These are phyloP conservation scores for Noctua janthina DNA, from an alignment of 2,888 invertebrate genomes.

Conservation along the genomic window DNA sequence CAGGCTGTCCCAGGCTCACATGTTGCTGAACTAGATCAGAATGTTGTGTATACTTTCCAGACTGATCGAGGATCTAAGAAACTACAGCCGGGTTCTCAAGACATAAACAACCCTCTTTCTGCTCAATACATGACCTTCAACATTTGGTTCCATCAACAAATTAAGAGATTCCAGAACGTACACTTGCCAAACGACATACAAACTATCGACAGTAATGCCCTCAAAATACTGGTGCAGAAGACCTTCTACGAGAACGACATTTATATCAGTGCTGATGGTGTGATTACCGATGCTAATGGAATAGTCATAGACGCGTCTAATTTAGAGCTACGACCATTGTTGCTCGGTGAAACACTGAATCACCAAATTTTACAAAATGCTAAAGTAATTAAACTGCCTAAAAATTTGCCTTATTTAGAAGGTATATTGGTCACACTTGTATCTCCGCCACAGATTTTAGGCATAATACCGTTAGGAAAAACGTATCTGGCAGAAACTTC, in stretches of 20 bases:
- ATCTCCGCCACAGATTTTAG: slow-evolving; percentile 76
- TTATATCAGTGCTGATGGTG: slow-evolving; percentile 67
- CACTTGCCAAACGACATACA: slow-evolving; percentile 56
- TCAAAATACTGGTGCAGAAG: slow-evolving; percentile 71
- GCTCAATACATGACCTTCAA: slow-evolving; percentile 68
- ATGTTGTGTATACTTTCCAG: slow-evolving; percentile 36
- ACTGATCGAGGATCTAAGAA: slow-evolving; percentile 4
- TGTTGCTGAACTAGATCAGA: slow-evolving; percentile 13
- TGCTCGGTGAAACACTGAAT: slow-evolving; percentile 74
- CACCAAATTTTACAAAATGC: slow-evolving; percentile 60
- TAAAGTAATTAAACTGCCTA: slow-evolving; percentile 34
- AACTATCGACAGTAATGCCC: slow-evolving; percentile 57
- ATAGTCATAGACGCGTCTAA: slow-evolving; percentile 68
- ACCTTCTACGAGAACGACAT: slow-evolving; percentile 73
- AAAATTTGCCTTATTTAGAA: slow-evolving; percentile 72
- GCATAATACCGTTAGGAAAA: slow-evolving; percentile 77
- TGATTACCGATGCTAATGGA: slow-evolving; percentile 71
- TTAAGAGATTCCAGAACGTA: slow-evolving; percentile 63
- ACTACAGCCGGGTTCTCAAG: neutral
- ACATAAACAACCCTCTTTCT: neutral
- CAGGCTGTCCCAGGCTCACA: neutral
- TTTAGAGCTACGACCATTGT: slow-evolving; percentile 75
- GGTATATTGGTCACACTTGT: slow-evolving; percentile 73
- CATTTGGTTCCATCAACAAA: slow-evolving; percentile 74
- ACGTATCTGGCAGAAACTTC: slow-evolving; percentile 56